These are phyloP conservation scores for Actenoides hombroni DNA, from an alignment of 2,113 vertebrate species.

Conservation along the genomic window DNA sequence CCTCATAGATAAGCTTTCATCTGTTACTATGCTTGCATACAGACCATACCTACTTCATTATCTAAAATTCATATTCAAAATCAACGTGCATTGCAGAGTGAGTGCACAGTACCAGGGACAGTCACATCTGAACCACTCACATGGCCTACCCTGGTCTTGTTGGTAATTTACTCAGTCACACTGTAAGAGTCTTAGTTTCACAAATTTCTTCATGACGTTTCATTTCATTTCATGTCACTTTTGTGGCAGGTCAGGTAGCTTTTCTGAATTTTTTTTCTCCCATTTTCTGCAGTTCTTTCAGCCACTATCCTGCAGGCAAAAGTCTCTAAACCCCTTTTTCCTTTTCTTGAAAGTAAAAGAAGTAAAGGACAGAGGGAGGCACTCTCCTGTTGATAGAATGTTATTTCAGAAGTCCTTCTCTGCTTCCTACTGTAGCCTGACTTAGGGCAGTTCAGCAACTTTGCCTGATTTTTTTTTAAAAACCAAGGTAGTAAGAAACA, in stretches of 20 bases:
- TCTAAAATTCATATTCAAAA: neutral
- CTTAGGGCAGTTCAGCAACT: neutral
- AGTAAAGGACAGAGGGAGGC: neutral
- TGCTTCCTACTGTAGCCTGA: neutral
- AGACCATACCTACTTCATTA: neutral
- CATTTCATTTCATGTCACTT: neutral
- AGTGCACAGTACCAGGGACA: neutral
- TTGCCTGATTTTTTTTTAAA: neutral
- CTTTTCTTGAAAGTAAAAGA: slow-evolving; percentile 40
- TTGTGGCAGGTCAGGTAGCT: neutral
- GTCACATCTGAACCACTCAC: neutral
- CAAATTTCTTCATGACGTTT: neutral
- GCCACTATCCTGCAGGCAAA: slow-evolving; percentile 21
- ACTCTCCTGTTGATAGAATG: slow-evolving; percentile 1
- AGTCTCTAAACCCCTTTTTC: slow-evolving; percentile 3
- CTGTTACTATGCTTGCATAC: neutral
- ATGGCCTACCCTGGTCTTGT: neutral
- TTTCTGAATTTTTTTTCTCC: neutral
- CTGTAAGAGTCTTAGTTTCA: neutral
- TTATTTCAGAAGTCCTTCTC: slow-evolving; percentile 1
- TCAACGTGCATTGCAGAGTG: neutral
- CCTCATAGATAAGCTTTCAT: neutral
- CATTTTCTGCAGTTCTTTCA: slow-evolving; percentile 39
- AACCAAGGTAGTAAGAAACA: neutral
- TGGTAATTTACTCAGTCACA: neutral